Percentiles rank a stretch among this genome's conserved stretches.
Evolutionary conservation across 64 coral and sea anemone genomes (phyloP).

Genomic region (Actinia tenebrosa): DNA sequence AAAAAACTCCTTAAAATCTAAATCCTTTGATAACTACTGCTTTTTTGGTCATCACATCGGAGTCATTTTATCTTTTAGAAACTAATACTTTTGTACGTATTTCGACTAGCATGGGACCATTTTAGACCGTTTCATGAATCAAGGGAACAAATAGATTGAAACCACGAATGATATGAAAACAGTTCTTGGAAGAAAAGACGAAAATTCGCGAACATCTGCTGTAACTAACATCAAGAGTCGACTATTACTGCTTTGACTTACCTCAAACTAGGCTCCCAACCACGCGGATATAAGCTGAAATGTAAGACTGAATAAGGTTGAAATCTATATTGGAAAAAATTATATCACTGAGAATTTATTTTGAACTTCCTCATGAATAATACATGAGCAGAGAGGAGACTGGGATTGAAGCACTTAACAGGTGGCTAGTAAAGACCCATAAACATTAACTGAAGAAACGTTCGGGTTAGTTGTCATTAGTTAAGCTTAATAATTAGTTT

Average conservation of each 20-base stretch:
- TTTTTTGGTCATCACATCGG: not conserved
- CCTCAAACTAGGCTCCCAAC: not conserved
- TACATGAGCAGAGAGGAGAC: not conserved
- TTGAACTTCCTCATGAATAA: not conserved
- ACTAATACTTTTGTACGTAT: not conserved
- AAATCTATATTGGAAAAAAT: not conserved
- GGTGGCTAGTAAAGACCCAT: not conserved
- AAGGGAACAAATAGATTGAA: not conserved
- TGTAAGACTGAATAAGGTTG: not conserved
- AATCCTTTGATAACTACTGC: not conserved
- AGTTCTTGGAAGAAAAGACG: not conserved
- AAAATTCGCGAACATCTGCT: not conserved
- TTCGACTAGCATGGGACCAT: not conserved
- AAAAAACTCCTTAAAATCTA: not conserved
- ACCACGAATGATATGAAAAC: not conserved
- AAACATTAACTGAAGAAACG: too few relatives aligned
- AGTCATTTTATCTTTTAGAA: not conserved
- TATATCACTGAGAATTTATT: slow-evolving; percentile 5
- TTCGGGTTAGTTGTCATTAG: not conserved
- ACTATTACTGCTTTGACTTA: not conserved
- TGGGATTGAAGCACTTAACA: not conserved
- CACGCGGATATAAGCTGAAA: not conserved
- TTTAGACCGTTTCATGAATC: not conserved
- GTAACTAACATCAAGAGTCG: not conserved
- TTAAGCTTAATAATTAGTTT: too few relatives aligned